These are phyloP conservation scores for Equus quagga DNA, from an alignment of 2,113 vertebrate genomes.

Conservation along the genomic window DNA sequence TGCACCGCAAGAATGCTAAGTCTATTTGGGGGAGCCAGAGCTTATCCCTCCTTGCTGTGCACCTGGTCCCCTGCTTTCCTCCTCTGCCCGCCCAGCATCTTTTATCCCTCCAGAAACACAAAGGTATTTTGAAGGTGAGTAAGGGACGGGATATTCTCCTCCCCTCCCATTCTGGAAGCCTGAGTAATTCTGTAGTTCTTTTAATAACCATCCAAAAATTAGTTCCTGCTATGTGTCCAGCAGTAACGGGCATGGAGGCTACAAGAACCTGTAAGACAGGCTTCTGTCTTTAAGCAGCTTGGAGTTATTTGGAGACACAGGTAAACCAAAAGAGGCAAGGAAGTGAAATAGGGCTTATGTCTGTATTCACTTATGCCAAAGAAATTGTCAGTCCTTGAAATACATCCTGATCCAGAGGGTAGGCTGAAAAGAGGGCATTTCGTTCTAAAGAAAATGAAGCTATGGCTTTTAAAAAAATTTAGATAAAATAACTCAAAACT, in stretches of 20 bases:
- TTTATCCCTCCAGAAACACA: neutral
- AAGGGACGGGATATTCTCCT: neutral
- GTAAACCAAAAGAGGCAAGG: neutral
- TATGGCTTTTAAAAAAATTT: neutral
- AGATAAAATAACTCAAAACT: constrained; percentile 46
- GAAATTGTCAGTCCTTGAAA: neutral
- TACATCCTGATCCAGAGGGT: neutral
- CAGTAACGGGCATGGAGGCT: neutral
- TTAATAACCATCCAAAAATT: neutral
- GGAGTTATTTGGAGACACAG: neutral
- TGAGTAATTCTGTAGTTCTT: neutral
- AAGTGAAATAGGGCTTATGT: rapidly evolving
- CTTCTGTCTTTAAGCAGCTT: neutral
- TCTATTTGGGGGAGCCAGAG: too few relatives aligned
- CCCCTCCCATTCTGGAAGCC: neutral
- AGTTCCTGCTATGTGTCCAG: neutral
- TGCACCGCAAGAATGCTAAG: too few relatives aligned
- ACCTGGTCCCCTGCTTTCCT: neutral
- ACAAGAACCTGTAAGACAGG: neutral
- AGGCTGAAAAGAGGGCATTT: neutral
- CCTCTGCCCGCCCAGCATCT: neutral
- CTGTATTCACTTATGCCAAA: neutral
- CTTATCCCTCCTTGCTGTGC: rapidly evolving
- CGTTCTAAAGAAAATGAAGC: neutral
- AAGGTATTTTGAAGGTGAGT: neutral